A percentile compares a stretch with the other conserved stretches of the same genome.
Evolutionary conservation across 2,888 invertebrate species (phyloP).

Genomic region (Sphinx pinastri): DNA sequence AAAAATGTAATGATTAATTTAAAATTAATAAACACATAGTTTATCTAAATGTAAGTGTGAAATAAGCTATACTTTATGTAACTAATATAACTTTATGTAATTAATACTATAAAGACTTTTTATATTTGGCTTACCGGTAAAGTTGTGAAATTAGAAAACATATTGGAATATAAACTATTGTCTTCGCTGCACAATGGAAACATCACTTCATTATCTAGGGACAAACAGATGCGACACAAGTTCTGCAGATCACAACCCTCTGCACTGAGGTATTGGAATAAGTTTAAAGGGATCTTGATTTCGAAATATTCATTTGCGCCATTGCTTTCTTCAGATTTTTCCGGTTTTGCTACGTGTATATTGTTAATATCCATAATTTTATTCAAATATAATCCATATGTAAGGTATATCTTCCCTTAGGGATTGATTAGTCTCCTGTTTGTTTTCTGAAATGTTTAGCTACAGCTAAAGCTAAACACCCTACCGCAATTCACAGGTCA

Average conservation of each 20-base stretch:
- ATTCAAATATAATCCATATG: no score
- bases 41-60: neutral
- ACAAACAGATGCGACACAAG: conserved; percentile 78
- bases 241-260: conserved; percentile 52
- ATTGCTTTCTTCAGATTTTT: conserved; percentile 2
- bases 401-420: no score
- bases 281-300: conserved; percentile 52
- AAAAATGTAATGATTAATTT: no score
- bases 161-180: conserved; percentile 55
- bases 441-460: neutral
- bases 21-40: no score
- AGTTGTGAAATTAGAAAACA: conserved; percentile 63
- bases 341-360: neutral
- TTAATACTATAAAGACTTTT: neutral
- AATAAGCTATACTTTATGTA: neutral
- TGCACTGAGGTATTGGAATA: conserved; percentile 50
- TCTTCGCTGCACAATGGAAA: conserved; percentile 60
- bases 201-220: conserved; percentile 55
- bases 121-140: conserved; percentile 56
- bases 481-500: no score
- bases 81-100: neutral
- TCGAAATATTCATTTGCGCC: conserved; percentile 32
- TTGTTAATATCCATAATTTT: conserved; percentile 17
- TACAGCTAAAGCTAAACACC: no score
- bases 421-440: neutral